A percentile compares a stretch with the other conserved stretches of the same genome.
Evolutionary conservation across 2,113 vertebrate species (phyloP).

Genomic region (Brachyistius frenatus): DNA sequence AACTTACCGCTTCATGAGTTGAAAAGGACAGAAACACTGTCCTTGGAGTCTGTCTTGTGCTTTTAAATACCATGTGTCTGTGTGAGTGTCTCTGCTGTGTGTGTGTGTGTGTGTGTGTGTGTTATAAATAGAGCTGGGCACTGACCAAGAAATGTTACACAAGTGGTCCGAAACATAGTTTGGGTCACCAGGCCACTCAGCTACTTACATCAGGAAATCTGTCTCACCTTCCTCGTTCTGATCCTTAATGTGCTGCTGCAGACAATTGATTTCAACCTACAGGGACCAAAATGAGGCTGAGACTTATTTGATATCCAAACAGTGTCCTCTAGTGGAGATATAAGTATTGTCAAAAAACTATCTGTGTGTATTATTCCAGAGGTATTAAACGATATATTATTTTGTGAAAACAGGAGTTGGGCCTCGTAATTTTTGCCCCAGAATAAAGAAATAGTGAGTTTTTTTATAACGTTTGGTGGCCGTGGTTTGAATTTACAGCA

Average conservation of each 20-base stretch:
- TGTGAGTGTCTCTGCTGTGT: slow-evolving; percentile 21
- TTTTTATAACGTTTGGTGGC: neutral
- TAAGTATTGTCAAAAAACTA: neutral
- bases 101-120: slow-evolving; percentile 39
- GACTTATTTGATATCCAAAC: neutral
- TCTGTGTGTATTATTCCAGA: neutral
- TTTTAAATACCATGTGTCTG: slow-evolving; percentile 37
- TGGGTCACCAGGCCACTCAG: slow-evolving; percentile 43
- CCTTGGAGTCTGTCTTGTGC: slow-evolving; percentile 14
- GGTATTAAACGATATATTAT: neutral
- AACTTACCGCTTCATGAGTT: slow-evolving; percentile 7
- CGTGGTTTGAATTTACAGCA: neutral
- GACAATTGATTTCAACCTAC: neutral
- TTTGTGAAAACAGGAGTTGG: neutral
- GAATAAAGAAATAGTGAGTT: neutral
- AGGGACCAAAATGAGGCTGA: neutral
- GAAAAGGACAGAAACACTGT: slow-evolving; percentile 13
- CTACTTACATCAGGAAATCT: slow-evolving; percentile 6
- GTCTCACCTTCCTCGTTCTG: neutral
- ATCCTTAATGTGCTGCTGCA: neutral
- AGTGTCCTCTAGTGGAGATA: slow-evolving; percentile 46
- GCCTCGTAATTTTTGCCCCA: fast-evolving
- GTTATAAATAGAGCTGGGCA: slow-evolving; percentile 71
- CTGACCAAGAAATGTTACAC: slow-evolving; percentile 62
- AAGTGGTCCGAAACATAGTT: slow-evolving; percentile 63